Percentiles rank a stretch among this genome's conserved stretches.
These are phyloP conservation scores for Cichlasoma orientale DNA, from an alignment of 2,797 vertebrate species.

Conservation along the genomic window DNA sequence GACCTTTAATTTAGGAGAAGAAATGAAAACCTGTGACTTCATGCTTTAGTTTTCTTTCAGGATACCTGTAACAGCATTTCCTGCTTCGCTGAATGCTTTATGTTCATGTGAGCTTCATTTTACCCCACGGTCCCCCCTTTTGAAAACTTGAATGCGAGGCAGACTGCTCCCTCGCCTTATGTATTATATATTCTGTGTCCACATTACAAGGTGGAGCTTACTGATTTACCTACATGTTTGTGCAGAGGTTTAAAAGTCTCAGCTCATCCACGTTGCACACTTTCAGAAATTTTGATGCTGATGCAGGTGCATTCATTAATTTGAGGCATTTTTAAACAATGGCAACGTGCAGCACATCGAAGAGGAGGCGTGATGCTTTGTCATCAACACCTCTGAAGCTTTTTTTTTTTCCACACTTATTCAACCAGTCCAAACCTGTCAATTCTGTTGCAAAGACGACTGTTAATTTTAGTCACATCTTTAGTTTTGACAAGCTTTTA, in stretches of 20 bases:
- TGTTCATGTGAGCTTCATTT: not conserved
- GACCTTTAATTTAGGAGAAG: not conserved
- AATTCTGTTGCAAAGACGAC: not conserved
- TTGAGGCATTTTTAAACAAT: not conserved
- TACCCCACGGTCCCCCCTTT: not conserved
- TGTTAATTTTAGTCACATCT: slow-evolving; percentile 28
- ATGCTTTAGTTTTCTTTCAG: not conserved
- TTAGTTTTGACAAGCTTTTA: slow-evolving; percentile 29
- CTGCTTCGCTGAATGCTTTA: slow-evolving; percentile 5
- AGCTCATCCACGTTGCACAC: not conserved
- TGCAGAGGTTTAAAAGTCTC: not conserved
- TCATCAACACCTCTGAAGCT: slow-evolving; percentile 35
- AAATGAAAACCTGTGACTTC: not conserved
- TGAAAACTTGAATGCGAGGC: not conserved
- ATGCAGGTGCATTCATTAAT: not conserved
- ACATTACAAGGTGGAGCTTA: not conserved
- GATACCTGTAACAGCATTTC: not conserved
- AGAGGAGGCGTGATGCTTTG: slow-evolving; percentile 13
- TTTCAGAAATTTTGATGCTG: not conserved
- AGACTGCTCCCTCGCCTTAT: not conserved
- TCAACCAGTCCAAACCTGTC: slow-evolving; percentile 12
- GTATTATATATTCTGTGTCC: not conserved
- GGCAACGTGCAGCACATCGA: not conserved
- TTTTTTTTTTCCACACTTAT: slow-evolving; percentile 18
- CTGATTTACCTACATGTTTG: not conserved